phyloP scores from a whole-genome alignment of 2,888 invertebrate genomes.

The Synergus itoensis region DNA sequence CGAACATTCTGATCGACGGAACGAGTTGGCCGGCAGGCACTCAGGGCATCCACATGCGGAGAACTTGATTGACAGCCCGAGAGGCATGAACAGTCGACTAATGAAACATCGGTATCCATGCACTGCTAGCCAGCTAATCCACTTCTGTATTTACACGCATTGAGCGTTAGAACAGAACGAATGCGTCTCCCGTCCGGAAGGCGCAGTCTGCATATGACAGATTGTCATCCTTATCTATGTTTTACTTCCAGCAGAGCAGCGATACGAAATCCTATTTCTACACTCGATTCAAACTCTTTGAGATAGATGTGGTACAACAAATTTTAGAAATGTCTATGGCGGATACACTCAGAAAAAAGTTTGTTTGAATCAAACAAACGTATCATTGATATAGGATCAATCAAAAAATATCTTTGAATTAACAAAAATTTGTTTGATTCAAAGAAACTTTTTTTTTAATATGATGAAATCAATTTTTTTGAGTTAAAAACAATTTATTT shows the following conservation, averaged over 20 bases:
- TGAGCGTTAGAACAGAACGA: conserved; percentile 9
- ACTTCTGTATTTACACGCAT: conserved; percentile 61
- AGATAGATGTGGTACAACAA: neutral
- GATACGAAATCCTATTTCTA: conserved; percentile 5
- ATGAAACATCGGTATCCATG: conserved; percentile 76
- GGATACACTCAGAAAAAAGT: no score
- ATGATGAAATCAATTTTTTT: no score
- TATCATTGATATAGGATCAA: no score
- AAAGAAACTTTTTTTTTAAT: no score
- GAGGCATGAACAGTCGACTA: conserved; percentile 73
- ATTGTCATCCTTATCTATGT: conserved; percentile 49
- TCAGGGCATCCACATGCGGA: conserved; percentile 66
- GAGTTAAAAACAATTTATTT: no score
- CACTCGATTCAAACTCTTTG: neutral
- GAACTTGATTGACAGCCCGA: conserved; percentile 74
- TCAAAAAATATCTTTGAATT: no score
- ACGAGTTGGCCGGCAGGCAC: conserved; percentile 52
- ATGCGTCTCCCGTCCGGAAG: conserved; percentile 4
- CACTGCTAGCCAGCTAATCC: conserved; percentile 69
- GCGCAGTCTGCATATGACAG: conserved; percentile 51
- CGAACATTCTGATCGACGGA: conserved; percentile 58
- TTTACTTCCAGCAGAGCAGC: neutral
- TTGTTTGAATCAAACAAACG: no score
- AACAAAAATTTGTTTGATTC: no score
- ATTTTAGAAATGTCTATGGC: neutral